Evolutionary conservation across 2,797 vertebrate species (phyloP).

Genomic region (Staurois parvus): DNA sequence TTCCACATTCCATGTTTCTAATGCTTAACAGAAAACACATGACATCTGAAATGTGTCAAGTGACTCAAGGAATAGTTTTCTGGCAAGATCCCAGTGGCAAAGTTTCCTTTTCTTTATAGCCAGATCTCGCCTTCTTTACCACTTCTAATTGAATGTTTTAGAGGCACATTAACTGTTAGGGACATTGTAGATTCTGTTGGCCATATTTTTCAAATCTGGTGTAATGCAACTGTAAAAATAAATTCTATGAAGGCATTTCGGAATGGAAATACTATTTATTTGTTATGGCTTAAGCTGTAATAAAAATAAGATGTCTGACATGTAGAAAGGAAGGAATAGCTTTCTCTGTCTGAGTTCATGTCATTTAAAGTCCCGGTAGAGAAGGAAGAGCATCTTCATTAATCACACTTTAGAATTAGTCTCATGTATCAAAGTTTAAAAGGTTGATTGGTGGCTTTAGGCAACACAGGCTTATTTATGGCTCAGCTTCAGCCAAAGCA

Average conservation of each 20-base stretch:
- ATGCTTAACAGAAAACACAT: constrained; percentile 74
- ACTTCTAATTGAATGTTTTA: constrained; percentile 53
- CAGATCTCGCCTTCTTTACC: constrained; percentile 51
- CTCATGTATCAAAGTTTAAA: too few species aligned
- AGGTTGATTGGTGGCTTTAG: too few species aligned
- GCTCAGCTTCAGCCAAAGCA: too few species aligned
- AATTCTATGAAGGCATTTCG: not conserved
- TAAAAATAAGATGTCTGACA: constrained; percentile 10
- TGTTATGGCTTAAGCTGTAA: constrained; percentile 2
- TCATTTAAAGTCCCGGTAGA: not conserved
- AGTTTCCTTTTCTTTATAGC: constrained; percentile 65
- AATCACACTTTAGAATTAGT: not conserved
- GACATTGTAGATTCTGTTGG: constrained; percentile 42
- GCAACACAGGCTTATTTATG: too few species aligned
- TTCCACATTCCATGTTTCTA: constrained; percentile 37
- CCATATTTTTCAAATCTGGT: constrained; percentile 50
- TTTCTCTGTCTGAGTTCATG: not conserved
- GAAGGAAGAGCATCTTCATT: not conserved
- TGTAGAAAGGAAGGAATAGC: not conserved
- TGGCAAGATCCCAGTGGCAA: constrained; percentile 73
- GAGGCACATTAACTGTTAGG: constrained; percentile 39
- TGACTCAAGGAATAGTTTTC: constrained; percentile 62
- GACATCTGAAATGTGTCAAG: constrained; percentile 67
- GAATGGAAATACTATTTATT: constrained; percentile 9
- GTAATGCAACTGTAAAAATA: constrained; percentile 11